phyloP scores from a whole-genome alignment of 2,888 invertebrate species.

The Cinara cedri region DNA sequence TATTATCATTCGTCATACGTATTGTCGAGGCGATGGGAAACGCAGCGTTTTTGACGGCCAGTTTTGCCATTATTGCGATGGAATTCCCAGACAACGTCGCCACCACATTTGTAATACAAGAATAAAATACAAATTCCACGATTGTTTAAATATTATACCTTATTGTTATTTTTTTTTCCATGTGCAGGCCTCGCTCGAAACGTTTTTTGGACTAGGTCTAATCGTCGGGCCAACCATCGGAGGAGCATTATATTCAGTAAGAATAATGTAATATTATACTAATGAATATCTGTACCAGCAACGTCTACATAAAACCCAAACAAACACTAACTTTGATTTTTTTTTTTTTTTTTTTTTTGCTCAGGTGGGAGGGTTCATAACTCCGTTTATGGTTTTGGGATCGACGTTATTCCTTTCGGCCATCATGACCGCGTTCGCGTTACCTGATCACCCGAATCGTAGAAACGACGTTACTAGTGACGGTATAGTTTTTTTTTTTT shows the following conservation, averaged over 20 bases:
- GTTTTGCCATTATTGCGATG: conserved; percentile 85
- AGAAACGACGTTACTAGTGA: conserved; percentile 47
- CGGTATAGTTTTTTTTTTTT: conserved; percentile 1
- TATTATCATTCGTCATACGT: conserved; percentile 78
- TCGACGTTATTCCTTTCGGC: conserved; percentile 77
- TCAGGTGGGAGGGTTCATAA: conserved; percentile 75
- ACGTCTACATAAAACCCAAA: no score
- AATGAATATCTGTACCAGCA: no score
- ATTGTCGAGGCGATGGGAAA: conserved; percentile 85
- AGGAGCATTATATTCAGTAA: conserved; percentile 76
- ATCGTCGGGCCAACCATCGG: conserved; percentile 92
- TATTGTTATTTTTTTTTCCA: conserved; percentile 57
- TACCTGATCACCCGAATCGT: conserved; percentile 67
- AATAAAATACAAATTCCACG: no score
- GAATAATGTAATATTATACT: background rate
- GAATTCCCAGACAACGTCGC: conserved; percentile 86
- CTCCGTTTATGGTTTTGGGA: conserved; percentile 83
- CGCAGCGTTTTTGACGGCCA: conserved; percentile 83
- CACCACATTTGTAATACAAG: conserved; percentile 80
- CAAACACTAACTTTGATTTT: no score
- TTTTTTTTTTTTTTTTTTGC: conserved; percentile 55
- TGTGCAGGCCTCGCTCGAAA: conserved; percentile 79
- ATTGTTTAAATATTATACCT: background rate
- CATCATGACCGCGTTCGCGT: conserved; percentile 73
- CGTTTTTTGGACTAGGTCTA: conserved; percentile 84